Percentiles rank a stretch among this genome's conserved stretches.
Conservation (phyloP, 2,113 vertebrate species). For the Lynx canadensis region DNA sequence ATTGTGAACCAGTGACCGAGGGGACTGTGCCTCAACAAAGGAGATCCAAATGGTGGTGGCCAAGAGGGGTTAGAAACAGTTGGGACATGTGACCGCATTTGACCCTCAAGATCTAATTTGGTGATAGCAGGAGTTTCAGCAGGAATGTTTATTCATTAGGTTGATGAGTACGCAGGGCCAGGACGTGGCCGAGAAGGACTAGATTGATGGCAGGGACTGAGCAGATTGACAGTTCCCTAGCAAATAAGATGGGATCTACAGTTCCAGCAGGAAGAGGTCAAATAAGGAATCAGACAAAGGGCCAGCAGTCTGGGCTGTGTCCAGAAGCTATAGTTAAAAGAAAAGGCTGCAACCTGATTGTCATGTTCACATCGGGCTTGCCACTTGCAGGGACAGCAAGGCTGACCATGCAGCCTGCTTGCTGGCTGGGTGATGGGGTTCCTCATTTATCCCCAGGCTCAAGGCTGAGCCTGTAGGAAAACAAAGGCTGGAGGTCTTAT, state of each 20-base stretch:
- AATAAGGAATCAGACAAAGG: neutral
- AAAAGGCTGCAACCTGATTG: neutral
- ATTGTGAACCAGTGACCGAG: neutral
- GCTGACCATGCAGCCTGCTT: neutral
- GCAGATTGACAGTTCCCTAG: neutral
- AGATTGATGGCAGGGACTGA: neutral
- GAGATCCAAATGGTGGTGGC: neutral
- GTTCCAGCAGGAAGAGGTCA: neutral
- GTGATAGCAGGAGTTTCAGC: neutral
- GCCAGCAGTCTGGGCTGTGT: neutral
- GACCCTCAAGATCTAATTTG: neutral
- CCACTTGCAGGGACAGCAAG: fast-evolving
- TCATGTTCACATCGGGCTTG: fast-evolving
- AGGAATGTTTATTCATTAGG: neutral
- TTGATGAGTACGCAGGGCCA: neutral
- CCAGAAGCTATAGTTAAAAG: neutral
- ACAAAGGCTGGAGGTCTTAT: neutral
- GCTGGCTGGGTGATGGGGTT: neutral
- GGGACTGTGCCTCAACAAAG: neutral
- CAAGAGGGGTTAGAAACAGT: neutral
- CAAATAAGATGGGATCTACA: neutral
- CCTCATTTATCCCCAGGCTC: neutral
- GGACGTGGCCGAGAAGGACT: neutral
- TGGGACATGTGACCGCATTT: fast-evolving
- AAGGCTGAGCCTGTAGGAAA: neutral